These are phyloP conservation scores for Folsomia candida DNA, from an alignment of 2,888 invertebrate genomes.

Conservation along the genomic window DNA sequence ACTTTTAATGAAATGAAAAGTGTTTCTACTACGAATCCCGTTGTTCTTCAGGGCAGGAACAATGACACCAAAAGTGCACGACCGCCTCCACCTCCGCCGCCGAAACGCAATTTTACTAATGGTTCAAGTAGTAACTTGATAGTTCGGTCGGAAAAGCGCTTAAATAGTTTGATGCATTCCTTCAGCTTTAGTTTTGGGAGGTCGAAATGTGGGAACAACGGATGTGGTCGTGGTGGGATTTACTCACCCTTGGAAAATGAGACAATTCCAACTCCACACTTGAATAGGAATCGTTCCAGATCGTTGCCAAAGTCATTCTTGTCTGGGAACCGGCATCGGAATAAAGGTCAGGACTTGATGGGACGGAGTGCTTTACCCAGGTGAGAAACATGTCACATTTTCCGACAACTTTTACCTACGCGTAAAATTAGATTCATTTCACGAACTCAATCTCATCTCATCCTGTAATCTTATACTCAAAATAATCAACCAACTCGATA, in stretches of 20 bases:
- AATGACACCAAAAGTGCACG: too few species aligned
- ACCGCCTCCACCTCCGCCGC: too few species aligned
- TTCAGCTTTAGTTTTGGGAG: slow-evolving; percentile 28
- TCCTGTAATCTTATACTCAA: too few species aligned
- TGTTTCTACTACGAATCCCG: too few species aligned
- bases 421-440: too few species aligned
- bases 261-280: background rate
- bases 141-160: slow-evolving; percentile 7
- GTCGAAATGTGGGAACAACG: background rate
- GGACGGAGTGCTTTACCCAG: slow-evolving; percentile 34
- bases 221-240: too few species aligned
- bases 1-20: too few species aligned
- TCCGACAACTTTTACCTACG: too few species aligned
- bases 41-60: too few species aligned
- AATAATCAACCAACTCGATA: too few species aligned
- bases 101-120: slow-evolving; percentile 7
- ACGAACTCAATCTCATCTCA: too few species aligned
- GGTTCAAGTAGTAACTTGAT: slow-evolving; percentile 18
- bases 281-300: slow-evolving; percentile 28
- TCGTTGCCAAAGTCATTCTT: slow-evolving; percentile 46
- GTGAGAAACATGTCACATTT: slow-evolving; percentile 21
- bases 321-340: slow-evolving; percentile 32
- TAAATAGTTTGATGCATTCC: slow-evolving; percentile 26
- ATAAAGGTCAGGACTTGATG: too few species aligned
- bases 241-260: background rate